These are phyloP conservation scores for Rosalia funebris DNA, from an alignment of 2,888 invertebrate species.

Conservation along the genomic window DNA sequence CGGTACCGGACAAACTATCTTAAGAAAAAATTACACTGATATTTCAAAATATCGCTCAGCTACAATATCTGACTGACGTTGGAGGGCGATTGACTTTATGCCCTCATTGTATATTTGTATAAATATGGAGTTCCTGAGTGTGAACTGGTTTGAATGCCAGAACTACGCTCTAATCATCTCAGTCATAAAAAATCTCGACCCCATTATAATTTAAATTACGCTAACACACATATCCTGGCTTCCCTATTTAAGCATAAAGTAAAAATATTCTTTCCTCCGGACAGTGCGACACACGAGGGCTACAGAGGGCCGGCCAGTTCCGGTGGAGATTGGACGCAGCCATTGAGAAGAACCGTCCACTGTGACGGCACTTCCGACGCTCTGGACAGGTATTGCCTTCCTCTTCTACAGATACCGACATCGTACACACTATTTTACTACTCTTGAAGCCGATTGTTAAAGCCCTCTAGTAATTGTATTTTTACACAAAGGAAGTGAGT, in stretches of 20 bases:
- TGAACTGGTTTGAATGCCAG: too few species aligned
- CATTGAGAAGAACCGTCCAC: conserved; percentile 60
- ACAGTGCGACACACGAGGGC: conserved; percentile 45
- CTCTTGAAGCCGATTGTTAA: conserved; percentile 10
- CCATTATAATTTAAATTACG: conserved; percentile 46
- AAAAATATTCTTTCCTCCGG: conserved; percentile 58
- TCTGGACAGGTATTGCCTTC: conserved; percentile 50
- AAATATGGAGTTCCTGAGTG: too few species aligned
- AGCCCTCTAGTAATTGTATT: too few species aligned
- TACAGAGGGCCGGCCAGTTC: conserved; percentile 56
- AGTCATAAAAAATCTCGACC: conserved; percentile 25
- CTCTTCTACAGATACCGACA: conserved; percentile 29
- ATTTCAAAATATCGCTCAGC: too few species aligned
- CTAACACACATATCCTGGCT: conserved; percentile 45
- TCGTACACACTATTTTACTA: conserved; percentile 13
- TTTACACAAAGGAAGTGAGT: too few species aligned
- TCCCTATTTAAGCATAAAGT: conserved; percentile 45
- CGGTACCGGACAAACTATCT: too few species aligned
- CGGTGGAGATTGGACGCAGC: conserved; percentile 60
- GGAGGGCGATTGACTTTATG: too few species aligned
- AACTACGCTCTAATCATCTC: conserved; percentile 15
- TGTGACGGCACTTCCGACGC: conserved; percentile 60
- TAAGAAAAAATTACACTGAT: too few species aligned
- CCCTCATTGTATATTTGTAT: too few species aligned
- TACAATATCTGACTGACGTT: too few species aligned